Base-by-base conservation (phyloP, 1,140 invertebrate species). In the Cataglyphis hispanica region DNA sequence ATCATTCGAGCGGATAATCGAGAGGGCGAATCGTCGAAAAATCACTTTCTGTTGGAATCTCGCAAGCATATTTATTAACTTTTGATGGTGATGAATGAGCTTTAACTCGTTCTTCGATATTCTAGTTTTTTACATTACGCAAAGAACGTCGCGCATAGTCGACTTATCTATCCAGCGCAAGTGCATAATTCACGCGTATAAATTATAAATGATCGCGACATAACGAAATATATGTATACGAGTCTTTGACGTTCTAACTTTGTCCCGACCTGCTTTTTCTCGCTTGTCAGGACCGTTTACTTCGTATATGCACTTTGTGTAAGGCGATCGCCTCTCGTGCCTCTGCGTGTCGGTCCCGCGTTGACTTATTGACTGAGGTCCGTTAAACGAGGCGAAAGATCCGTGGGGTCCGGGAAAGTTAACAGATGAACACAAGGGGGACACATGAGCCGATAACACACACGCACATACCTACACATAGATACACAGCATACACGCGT, bases 321-420 rank as follows among this genome's bases (percentile, higher is more conserved):
- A 50, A 2, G 31, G n/a, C 8, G 22, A 69, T 70, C 37, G 64
- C 19, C 22, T 40, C 19, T 40, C 19, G 66, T 43, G 31, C 7
- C 34, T 34, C 34, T 34, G 53, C 37, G 53, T 70, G 77, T 67
- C 37, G 16, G 78, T 22, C 34, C 34, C 25, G 40, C 25, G 22
- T 72, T 40, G 78, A 46, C 50, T 81, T 81, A 81, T 81, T 81
- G 78, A 81, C 66, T 58, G 10, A 43, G 53, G 34, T 67, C 11
- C 46, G 53, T 46, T 75, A 43, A 86, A 63, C 61, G 64, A 56
- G 70, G 46, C 64, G 22, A 76, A 75, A 69, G 85, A 74, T 87
- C 63, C 64, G 50, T 25, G 25, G 63, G 58, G 37, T 67, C 50
- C n/a, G 34, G 10, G 10, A 58, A 87, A 88, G 80, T 88, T 85